Base-by-base conservation (phyloP, 1,140 invertebrate species). In the Leptopilina boulardi region DNA sequence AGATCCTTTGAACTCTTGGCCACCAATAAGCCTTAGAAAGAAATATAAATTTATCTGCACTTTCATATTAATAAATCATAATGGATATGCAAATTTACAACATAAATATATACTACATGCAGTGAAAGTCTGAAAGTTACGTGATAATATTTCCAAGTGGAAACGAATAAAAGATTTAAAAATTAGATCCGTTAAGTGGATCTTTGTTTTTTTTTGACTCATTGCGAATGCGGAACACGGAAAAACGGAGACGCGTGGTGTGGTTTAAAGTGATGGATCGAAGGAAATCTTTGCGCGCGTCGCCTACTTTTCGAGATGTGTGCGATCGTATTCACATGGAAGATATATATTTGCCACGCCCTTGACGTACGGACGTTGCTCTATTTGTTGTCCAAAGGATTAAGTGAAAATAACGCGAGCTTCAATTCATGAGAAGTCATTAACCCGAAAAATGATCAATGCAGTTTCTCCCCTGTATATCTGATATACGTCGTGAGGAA, bases 301-400 rank as follows among this genome's bases (percentile, higher is more conserved):
- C 59, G 59, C 23, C 26, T 34, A 66, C 2, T 66, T 66, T 66
- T 66, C 3, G 59, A 66, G 59, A 66, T 34, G 15, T n/a, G 59
- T 30, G 26, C 26, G 23, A 30, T 66, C 59, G 23, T 30, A 23
- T 66, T 66, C 59, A 26, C 10, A 66, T 34, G 26, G 59, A 66
- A 19, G 51, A n/a, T 54, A 56, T 23, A 26, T 70, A 77, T 75
- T 77, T 78, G 79, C 82, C 78, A 82, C 80, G 77, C 76, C 76
- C 84, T 75, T 54, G 5, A 71, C 54, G 11, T 26, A 30, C 42
- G 1, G 21, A 21, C 10, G 4, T 75, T 42, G 1, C 30, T 15
- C 23, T 13, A 21, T n/a, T n/a, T 11, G 4, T 75, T 54, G 1
- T 34, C 26, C 23, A 5, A 30, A 66, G 26, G 11, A 66, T 66